A percentile compares a stretch with the other conserved stretches of the same genome.
Evolutionary conservation across 2,888 invertebrate species (phyloP).

Genomic region (Fabriciana adippe): DNA sequence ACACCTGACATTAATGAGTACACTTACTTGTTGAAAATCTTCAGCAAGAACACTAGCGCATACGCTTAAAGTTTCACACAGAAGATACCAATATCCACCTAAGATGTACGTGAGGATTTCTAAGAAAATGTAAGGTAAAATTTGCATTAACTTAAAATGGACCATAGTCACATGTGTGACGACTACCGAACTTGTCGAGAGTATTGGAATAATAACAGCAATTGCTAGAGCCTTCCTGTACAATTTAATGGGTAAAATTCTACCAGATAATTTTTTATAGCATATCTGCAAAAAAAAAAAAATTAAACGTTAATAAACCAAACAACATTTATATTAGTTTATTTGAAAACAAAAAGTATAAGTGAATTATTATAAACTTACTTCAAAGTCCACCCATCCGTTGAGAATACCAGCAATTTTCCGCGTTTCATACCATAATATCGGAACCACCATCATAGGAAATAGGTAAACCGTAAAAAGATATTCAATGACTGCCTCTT

Average conservation of each 20-base stretch:
- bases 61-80: constrained; percentile 84
- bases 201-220: constrained; percentile 81
- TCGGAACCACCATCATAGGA: constrained; percentile 84
- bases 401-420: constrained; percentile 84
- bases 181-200: constrained; percentile 84
- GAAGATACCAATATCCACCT: constrained; percentile 87
- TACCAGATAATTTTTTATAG: constrained; percentile 83
- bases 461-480: constrained; percentile 87
- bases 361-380: constrained; percentile 46
- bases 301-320: constrained; percentile 1
- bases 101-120: constrained; percentile 86
- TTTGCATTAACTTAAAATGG: constrained; percentile 84
- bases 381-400: constrained; percentile 87
- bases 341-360: too few relatives aligned
- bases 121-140: constrained; percentile 86
- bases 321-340: background rate
- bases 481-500: constrained; percentile 89
- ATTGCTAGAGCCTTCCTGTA: constrained; percentile 83
- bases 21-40: constrained; percentile 84
- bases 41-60: constrained; percentile 86
- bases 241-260: constrained; percentile 79
- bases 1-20: background rate
- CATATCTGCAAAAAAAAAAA: constrained; percentile 65
- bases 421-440: constrained; percentile 86
- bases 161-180: constrained; percentile 88